Conservation (phyloP, 2,113 vertebrate species). For the Istiophorus platypterus region DNA sequence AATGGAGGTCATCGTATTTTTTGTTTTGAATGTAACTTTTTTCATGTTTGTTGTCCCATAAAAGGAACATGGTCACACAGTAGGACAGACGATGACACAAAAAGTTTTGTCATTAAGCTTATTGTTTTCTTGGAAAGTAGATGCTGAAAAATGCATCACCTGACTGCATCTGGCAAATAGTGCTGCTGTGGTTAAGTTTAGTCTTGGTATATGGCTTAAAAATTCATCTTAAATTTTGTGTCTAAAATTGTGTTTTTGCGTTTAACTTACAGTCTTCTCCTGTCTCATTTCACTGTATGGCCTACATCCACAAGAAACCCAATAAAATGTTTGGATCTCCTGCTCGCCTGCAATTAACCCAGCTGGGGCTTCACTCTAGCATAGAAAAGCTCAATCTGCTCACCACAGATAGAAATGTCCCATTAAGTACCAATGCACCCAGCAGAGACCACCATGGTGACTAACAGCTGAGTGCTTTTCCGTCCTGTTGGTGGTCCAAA, state of each 20-base stretch:
- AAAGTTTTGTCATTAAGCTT: too few species aligned
- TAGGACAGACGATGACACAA: too few species aligned
- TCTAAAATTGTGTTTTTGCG: not conserved
- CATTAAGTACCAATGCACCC: conserved; percentile 31
- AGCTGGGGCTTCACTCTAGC: conserved; percentile 29
- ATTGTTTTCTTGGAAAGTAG: too few species aligned
- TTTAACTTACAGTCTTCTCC: not conserved
- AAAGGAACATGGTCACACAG: too few species aligned
- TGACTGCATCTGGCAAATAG: too few species aligned
- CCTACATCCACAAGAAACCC: conserved; percentile 4
- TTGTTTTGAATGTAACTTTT: too few species aligned
- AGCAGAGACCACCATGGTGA: conserved; percentile 41
- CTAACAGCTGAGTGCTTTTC: conserved; percentile 49
- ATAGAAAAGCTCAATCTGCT: conserved; percentile 29
- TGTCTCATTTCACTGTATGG: conserved; percentile 1
- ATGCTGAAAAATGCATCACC: too few species aligned
- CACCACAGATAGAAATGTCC: conserved; percentile 42
- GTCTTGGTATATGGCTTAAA: too few species aligned
- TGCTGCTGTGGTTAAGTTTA: too few species aligned
- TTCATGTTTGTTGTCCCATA: too few species aligned
- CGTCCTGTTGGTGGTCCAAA: conserved; percentile 53
- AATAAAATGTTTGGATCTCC: conserved; percentile 38
- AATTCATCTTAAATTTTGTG: too few species aligned
- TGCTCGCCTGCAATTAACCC: conserved; percentile 28
- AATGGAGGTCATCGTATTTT: too few species aligned